These are phyloP conservation scores for Xiphias gladius DNA, from an alignment of 2,113 vertebrate species.

Conservation along the genomic window DNA sequence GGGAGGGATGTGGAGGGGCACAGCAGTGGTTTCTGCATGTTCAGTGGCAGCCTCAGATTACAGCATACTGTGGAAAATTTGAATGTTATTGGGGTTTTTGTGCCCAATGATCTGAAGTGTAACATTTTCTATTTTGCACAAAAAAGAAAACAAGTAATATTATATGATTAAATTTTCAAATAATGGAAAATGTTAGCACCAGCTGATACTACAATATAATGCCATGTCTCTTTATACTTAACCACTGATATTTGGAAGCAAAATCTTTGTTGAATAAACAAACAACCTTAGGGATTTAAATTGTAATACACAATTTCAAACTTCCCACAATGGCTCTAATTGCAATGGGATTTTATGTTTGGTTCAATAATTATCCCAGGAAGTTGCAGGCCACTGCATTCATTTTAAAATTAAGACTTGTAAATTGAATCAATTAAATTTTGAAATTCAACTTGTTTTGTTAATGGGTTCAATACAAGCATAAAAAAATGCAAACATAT, in stretches of 20 bases:
- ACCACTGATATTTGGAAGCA: background rate
- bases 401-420: conserved; percentile 4
- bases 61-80: conserved; percentile 5
- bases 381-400: background rate
- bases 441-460: conserved; percentile 2
- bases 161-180: background rate
- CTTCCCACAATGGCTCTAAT: background rate
- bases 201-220: background rate
- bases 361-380: background rate
- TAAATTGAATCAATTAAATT: conserved; percentile 17
- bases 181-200: background rate
- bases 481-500: background rate
- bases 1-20: background rate
- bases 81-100: background rate
- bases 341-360: background rate
- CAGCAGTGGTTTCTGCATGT: background rate
- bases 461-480: background rate
- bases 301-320: background rate
- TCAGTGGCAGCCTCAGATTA: conserved; percentile 45
- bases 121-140: background rate
- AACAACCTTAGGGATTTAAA: background rate
- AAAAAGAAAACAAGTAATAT: background rate
- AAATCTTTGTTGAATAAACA: background rate
- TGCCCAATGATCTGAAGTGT: background rate
- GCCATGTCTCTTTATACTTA: background rate